Base-by-base conservation (phyloP, 2,113 vertebrate species). In the Paramisgurnus dabryanus region DNA sequence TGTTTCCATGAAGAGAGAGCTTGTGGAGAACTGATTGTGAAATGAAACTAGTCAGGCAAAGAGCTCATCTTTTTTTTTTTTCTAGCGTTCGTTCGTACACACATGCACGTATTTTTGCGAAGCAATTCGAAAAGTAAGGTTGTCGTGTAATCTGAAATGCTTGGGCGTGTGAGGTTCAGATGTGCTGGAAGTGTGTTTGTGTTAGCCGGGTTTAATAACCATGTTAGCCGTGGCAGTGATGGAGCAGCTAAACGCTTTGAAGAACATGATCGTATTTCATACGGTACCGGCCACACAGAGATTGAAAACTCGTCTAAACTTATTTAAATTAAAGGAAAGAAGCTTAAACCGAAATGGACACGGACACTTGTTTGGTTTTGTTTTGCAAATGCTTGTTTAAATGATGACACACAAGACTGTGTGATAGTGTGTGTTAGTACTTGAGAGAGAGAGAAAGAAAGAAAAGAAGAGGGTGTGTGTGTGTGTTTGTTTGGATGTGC, bases 21-120 rank as follows among this genome's bases (percentile, higher is more conserved):
- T 34, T 34, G 27, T 71, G 49, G 49, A 70, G 68, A 70, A 27
- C 71, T 74, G 71, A 45, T 74, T 61, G 27, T 45, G n/a, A 60
- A 74, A 74, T 45, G n/a, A 60, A 73, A 60, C 70, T 58, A 6
- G 67, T 67, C 66, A 47, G 66, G 41, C 9, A 18, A 68, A 3
- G n/a, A 7, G 8, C 50, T 13, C 7, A 9, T 60, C 17, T 43
- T 40, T 41, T 34, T 34, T 40, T 41, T 34, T 34, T 34, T 2
- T 34, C 1, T 3, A 34, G 27, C 27, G 27, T 34, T 34, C 27
- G 27, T 3, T 34, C 27, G 27, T 34, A 34, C 27, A 34, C 27
- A 34, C 50, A 7, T 66, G 60, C 17, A 10, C 66, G 47, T 77
- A 47, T 66, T 5, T 76, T 43, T 64, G 58, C 27, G 2, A 34